Conservation (phyloP, 2,113 vertebrate species). For the Crotalus viridis region DNA sequence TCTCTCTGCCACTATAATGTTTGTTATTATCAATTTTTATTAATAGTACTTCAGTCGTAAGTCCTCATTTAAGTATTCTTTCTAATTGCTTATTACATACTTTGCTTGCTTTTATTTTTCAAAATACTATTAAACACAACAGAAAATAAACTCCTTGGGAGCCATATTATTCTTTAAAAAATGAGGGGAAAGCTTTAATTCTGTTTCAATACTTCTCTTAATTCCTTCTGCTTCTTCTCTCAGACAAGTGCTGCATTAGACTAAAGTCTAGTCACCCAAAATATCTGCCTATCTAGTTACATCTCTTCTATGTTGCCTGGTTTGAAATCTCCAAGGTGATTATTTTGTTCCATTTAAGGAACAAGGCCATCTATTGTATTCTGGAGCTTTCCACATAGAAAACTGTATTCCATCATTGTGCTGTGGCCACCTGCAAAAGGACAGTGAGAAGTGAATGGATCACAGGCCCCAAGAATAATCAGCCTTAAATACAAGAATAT, state of each 20-base stretch:
- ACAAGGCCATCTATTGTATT: background rate
- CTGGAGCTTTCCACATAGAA: background rate
- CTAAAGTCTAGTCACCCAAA: background rate
- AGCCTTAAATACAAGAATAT: constrained; percentile 23
- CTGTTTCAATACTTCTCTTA: background rate
- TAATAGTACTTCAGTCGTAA: background rate
- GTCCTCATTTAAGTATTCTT: background rate
- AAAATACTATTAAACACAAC: constrained; percentile 2
- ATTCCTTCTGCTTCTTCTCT: background rate
- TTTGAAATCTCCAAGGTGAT: background rate
- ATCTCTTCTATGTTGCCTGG: too few species aligned
- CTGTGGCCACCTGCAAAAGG: constrained; percentile 1
- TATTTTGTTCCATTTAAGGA: background rate
- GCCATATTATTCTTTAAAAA: constrained; percentile 34
- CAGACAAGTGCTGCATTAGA: too few species aligned
- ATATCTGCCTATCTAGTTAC: too few species aligned
- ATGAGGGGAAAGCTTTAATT: constrained; percentile 1
- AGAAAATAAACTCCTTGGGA: background rate
- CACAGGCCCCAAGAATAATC: constrained; percentile 23
- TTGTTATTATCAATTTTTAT: background rate
- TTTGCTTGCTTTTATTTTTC: constrained; percentile 7
- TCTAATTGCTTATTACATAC: background rate
- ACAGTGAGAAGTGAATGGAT: constrained; percentile 27
- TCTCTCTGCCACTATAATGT: background rate
- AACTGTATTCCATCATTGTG: background rate